A percentile compares a stretch with the other conserved stretches of the same genome.
Conservation (phyloP, 2,797 vertebrate species). For the Anas georgica region DNA sequence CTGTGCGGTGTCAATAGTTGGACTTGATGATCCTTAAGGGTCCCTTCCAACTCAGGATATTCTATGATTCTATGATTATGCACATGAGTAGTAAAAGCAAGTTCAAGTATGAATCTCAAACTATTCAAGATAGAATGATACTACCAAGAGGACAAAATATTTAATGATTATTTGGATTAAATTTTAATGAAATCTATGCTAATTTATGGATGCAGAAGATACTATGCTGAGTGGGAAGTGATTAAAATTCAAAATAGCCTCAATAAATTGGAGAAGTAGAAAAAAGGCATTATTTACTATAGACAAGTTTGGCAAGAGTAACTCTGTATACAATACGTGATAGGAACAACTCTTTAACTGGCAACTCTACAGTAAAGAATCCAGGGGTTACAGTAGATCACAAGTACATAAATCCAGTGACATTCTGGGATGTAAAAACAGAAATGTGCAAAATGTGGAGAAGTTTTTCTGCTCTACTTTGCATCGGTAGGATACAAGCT, state of each 20-base stretch:
- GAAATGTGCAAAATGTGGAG: neutral
- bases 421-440: neutral
- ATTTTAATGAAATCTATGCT: too few relatives aligned
- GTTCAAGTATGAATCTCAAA: neutral
- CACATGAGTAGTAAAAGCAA: neutral
- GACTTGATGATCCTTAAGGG: too few relatives aligned
- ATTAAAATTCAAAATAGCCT: neutral
- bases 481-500: neutral
- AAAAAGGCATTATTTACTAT: neutral
- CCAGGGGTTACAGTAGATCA: neutral
- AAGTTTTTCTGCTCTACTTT: neutral
- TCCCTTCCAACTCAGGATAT: too few relatives aligned
- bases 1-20: too few relatives aligned
- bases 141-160: neutral
- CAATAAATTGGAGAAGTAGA: neutral
- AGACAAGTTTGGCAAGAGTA: neutral
- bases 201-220: neutral
- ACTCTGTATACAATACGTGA: rapidly evolving
- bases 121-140: neutral
- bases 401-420: neutral
- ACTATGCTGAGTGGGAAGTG: neutral
- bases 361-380: neutral
- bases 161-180: neutral
- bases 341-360: neutral
- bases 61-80: neutral